Conservation (phyloP, 2,797 vertebrate genomes). For the Thamnophis elegans region DNA sequence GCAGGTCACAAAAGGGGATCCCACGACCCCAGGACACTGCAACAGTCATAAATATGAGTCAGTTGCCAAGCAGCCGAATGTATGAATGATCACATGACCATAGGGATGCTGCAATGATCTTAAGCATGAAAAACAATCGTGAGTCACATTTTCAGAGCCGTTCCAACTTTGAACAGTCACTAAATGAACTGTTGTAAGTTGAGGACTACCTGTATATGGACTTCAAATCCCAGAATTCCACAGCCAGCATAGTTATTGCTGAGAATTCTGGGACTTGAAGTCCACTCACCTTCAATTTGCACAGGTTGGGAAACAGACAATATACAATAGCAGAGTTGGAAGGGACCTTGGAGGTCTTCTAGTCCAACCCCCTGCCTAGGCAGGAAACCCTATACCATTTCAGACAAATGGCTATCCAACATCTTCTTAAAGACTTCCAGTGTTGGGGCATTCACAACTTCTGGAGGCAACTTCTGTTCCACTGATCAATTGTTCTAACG, state of each 20-base stretch:
- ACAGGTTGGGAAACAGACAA: not conserved
- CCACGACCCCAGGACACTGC: not conserved
- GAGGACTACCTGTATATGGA: not conserved
- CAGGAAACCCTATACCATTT: too few species aligned
- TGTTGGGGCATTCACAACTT: too few species aligned
- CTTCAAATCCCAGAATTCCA: not conserved
- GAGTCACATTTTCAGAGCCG: not conserved
- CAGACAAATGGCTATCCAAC: too few species aligned
- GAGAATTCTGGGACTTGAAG: not conserved
- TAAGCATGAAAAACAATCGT: not conserved
- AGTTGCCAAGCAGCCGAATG: not conserved
- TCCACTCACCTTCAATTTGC: not conserved
- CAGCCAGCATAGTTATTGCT: not conserved
- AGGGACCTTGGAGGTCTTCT: too few species aligned
- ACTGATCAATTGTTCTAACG: too few species aligned
- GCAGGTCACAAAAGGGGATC: not conserved
- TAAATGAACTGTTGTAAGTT: not conserved
- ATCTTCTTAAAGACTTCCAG: too few species aligned
- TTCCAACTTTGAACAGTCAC: not conserved
- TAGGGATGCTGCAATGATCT: not conserved
- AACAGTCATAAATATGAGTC: not conserved
- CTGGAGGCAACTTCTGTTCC: too few species aligned
- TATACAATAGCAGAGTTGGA: too few species aligned
- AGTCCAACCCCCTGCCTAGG: too few species aligned
- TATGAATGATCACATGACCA: not conserved